phyloP scores from a whole-genome alignment of 2,797 vertebrate species.

The Bradypodion ventrale region DNA sequence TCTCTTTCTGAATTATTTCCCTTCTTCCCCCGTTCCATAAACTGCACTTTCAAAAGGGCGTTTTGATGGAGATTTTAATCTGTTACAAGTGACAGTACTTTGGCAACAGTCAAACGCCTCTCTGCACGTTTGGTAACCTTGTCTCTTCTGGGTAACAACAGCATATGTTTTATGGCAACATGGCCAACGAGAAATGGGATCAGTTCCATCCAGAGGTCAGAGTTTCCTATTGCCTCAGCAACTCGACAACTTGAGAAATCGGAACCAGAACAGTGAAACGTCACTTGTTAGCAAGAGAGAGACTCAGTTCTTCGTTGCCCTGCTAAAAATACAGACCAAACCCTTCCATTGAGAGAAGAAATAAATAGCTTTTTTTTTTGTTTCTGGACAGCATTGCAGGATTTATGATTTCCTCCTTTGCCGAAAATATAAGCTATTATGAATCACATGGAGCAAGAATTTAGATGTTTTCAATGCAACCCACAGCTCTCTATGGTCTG shows the following conservation, averaged over 20 bases:
- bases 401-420: conserved; percentile 42
- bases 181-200: conserved; percentile 53
- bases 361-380: conserved; percentile 31
- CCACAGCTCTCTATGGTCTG: conserved; percentile 21
- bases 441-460: conserved; percentile 49
- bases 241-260: conserved; percentile 66
- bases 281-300: conserved; percentile 58
- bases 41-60: too few species aligned
- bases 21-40: too few species aligned
- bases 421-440: conserved; percentile 57
- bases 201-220: conserved; percentile 39
- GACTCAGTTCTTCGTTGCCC: conserved; percentile 36
- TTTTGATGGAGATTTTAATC: too few species aligned
- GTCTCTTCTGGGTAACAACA: conserved; percentile 46
- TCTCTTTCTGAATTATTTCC: too few species aligned
- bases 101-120: conserved; percentile 47
- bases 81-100: background rate
- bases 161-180: background rate
- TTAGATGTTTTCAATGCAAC: conserved; percentile 20
- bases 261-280: conserved; percentile 61
- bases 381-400: conserved; percentile 60
- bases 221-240: conserved; percentile 57
- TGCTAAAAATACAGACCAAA: conserved; percentile 45
- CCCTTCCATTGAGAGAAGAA: conserved; percentile 51
- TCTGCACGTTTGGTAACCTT: conserved; percentile 49